phyloP scores from a whole-genome alignment of 1,140 invertebrate species.

The silkworm (Bombyx mori) region DNA sequence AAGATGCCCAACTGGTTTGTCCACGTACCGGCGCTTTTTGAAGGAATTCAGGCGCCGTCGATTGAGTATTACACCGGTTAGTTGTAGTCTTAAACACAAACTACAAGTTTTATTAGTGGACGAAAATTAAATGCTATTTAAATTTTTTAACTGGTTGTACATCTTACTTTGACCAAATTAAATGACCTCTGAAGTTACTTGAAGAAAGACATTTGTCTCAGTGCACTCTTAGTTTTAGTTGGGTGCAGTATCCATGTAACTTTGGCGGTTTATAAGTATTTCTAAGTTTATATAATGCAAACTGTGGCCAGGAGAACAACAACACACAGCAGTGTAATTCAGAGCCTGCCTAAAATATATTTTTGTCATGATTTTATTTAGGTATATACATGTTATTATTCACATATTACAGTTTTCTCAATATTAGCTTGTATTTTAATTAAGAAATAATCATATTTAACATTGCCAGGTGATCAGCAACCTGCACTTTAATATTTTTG shows the following conservation, averaged over 20 bases:
- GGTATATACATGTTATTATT: constrained; percentile 72
- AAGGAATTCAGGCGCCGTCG: constrained; percentile 44
- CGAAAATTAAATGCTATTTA: constrained; percentile 27
- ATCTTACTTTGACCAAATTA: constrained; percentile 64
- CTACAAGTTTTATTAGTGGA: constrained; percentile 26
- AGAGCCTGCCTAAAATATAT: constrained; percentile 72
- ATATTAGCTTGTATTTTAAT: constrained; percentile 74
- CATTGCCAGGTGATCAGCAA: constrained; percentile 73
- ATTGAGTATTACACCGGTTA: constrained; percentile 15
- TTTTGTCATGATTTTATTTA: constrained; percentile 72
- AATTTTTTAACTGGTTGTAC: constrained; percentile 48
- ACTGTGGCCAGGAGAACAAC: constrained; percentile 69
- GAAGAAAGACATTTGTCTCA: constrained; percentile 35
- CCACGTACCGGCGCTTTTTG: constrained; percentile 23
- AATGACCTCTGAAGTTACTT: constrained; percentile 46
- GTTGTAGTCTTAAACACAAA: constrained; percentile 10
- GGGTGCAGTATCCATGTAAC: constrained; percentile 53
- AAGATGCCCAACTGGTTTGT: constrained; percentile 65
- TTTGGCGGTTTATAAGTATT: constrained; percentile 54
- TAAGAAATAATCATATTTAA: constrained; percentile 75
- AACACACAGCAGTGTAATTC: constrained; percentile 66
- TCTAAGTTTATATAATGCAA: constrained; percentile 63
- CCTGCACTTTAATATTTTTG: constrained; percentile 75
- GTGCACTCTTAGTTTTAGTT: constrained; percentile 32
- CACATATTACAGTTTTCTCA: constrained; percentile 72